Percentiles rank a stretch among this genome's conserved stretches.
Conservation (phyloP, 2,797 vertebrate genomes). For the Calcarius lapponicus region DNA sequence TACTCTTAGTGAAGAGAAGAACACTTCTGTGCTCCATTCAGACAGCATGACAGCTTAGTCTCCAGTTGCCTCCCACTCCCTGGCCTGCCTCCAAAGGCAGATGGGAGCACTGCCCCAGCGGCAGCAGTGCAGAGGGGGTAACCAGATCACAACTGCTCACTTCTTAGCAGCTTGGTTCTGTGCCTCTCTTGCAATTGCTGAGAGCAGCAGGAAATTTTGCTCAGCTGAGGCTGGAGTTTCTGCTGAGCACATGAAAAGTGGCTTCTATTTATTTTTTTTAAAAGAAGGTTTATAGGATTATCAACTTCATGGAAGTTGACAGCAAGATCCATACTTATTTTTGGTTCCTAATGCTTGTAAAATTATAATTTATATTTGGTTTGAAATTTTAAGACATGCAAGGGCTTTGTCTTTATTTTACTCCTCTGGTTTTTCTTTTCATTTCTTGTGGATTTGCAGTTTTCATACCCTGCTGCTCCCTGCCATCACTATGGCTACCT, state of each 20-base stretch:
- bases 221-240: neutral
- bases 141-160: neutral
- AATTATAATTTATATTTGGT: neutral
- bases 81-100: neutral
- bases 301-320: neutral
- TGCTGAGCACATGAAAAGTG: neutral
- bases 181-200: neutral
- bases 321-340: slow-evolving; percentile 20
- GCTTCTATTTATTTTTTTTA: neutral
- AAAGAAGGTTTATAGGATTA: neutral
- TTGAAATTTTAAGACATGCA: neutral
- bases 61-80: neutral
- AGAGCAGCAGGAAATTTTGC: neutral
- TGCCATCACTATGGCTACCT: neutral
- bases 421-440: neutral
- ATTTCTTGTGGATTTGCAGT: neutral
- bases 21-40: neutral
- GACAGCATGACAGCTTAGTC: neutral
- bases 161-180: neutral
- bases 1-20: neutral
- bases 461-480: neutral
- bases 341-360: neutral
- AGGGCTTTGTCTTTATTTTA: neutral
- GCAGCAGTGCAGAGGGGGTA: neutral
- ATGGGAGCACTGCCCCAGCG: neutral